These are phyloP conservation scores for Oscheius sp. DNA, from an alignment of 1,140 invertebrate genomes.

Conservation along the genomic window DNA sequence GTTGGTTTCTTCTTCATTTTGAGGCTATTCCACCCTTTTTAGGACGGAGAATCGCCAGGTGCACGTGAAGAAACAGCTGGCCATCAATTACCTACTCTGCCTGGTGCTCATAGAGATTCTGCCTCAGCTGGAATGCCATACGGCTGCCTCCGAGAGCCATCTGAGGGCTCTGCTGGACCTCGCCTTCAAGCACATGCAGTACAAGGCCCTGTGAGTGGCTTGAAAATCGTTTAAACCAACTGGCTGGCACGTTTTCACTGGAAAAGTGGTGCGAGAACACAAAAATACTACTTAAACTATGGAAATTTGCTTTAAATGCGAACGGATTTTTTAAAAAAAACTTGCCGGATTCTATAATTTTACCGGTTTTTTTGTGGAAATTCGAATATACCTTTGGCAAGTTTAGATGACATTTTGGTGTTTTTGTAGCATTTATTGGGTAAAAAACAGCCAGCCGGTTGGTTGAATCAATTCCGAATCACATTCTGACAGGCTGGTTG, in stretches of 20 bases:
- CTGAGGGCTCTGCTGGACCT: constrained; percentile 91
- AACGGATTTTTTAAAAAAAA: no score
- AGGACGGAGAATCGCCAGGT: constrained; percentile 11
- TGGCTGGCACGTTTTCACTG: background rate
- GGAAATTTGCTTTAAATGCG: no score
- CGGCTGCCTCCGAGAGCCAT: constrained; percentile 86
- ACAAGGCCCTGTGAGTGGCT: constrained; percentile 80
- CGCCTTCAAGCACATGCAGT: constrained; percentile 95
- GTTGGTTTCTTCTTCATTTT: constrained; percentile 17
- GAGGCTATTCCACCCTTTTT: background rate
- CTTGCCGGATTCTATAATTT: no score
- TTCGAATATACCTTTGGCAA: background rate
- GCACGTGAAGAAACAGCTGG: constrained; percentile 76
- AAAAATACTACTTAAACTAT: no score
- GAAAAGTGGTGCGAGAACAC: no score
- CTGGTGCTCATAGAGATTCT: constrained; percentile 92
- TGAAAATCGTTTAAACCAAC: background rate
- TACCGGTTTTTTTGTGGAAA: no score
- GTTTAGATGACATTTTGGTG: constrained; percentile 36
- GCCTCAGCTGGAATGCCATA: constrained; percentile 81
- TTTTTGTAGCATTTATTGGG: no score
- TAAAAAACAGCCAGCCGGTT: background rate
- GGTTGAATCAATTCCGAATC: no score
- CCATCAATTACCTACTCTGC: constrained; percentile 96
- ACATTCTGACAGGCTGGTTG: no score